phyloP scores from a whole-genome alignment of 1,140 invertebrate genomes.

The Tribolium castaneum region DNA sequence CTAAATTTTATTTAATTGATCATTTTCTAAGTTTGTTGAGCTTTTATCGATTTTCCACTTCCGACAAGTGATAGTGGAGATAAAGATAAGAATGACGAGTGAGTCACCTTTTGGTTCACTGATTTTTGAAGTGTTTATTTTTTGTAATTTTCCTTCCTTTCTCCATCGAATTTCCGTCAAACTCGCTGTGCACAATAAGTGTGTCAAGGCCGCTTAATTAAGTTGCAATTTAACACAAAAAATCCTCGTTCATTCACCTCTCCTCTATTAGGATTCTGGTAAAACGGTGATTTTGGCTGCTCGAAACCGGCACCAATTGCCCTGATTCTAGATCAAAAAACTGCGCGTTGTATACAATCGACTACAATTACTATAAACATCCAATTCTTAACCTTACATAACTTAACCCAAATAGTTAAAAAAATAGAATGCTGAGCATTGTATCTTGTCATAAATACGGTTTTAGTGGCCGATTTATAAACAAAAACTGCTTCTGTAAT shows the following conservation, averaged over 20 bases:
- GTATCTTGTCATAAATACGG: constrained; percentile 32
- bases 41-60: too few relatives aligned
- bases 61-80: too few relatives aligned
- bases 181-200: constrained; percentile 19
- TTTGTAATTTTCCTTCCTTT: neutral
- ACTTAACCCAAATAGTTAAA: constrained; percentile 39
- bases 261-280: neutral
- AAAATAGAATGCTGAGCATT: constrained; percentile 27
- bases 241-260: neutral
- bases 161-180: neutral
- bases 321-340: constrained; percentile 14
- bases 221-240: constrained; percentile 34
- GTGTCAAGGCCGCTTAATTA: constrained; percentile 37
- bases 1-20: neutral
- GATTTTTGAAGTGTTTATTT: neutral
- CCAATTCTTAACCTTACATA: constrained; percentile 43
- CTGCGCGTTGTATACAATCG: constrained; percentile 27
- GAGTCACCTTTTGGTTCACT: neutral
- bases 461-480: constrained; percentile 15
- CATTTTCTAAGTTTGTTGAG: neutral
- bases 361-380: constrained; percentile 21
- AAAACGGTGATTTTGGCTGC: neutral
- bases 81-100: neutral
- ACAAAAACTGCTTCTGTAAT: constrained; percentile 30
- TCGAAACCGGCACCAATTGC: constrained; percentile 4